Evolutionary conservation across 37 sponge, comb jelly and placozoan species (phyloP).

Genomic region (Corticium candelabrum): DNA sequence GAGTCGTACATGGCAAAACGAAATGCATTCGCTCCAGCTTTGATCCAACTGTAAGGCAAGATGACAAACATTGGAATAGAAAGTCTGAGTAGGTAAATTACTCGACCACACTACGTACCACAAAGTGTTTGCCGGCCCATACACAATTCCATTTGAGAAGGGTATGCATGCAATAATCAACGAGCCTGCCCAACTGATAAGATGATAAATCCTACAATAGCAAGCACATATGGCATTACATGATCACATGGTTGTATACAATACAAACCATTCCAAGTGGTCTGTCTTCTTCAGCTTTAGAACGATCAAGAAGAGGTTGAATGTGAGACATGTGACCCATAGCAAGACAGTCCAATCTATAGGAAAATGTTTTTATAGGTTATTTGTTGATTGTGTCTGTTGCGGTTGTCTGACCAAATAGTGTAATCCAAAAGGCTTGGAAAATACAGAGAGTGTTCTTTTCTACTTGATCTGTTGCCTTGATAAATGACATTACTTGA

Average conservation of each 20-base stretch:
- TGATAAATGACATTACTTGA: no score
- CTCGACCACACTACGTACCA: no score
- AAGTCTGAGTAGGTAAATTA: no score
- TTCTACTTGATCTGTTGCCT: not conserved
- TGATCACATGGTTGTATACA: not conserved
- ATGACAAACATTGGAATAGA: no score
- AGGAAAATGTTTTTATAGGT: no score
- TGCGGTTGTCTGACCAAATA: constrained; percentile 54
- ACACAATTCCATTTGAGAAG: constrained; percentile 25
- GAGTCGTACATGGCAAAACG: no score
- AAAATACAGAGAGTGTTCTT: constrained; percentile 19
- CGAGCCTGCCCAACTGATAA: constrained; percentile 34
- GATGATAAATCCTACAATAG: constrained; percentile 25
- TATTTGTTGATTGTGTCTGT: no score
- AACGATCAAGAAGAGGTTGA: constrained; percentile 41
- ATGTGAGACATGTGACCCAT: constrained; percentile 53
- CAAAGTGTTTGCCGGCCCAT: constrained; percentile 69
- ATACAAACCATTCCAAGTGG: constrained; percentile 5
- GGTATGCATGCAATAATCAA: constrained; percentile 41
- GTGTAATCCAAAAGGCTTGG: constrained; percentile 42
- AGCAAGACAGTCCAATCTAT: constrained; percentile 59
- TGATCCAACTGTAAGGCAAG: no score
- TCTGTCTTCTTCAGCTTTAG: constrained; percentile 27
- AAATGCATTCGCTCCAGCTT: no score
- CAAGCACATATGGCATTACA: not conserved